These are phyloP conservation scores for Abramis brama DNA, from an alignment of 2,113 vertebrate genomes.

Conservation along the genomic window DNA sequence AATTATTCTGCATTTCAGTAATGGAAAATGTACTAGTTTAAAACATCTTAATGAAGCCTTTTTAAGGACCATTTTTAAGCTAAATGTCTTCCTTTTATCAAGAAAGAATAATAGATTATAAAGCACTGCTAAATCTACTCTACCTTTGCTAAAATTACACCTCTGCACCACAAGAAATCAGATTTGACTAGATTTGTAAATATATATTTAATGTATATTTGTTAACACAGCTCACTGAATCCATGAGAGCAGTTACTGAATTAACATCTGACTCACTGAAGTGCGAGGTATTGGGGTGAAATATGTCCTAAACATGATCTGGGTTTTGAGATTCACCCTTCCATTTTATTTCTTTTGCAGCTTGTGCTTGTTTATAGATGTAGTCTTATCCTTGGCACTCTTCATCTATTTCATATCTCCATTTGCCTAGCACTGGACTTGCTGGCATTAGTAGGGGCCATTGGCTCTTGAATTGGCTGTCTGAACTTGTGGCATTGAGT, in stretches of 20 bases:
- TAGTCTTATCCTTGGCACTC: constrained; percentile 7
- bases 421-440: constrained; percentile 24
- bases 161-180: background rate
- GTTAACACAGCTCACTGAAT: too few species aligned
- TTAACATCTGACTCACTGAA: background rate
- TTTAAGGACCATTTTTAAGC: background rate
- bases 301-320: background rate
- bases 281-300: background rate
- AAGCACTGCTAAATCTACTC: background rate
- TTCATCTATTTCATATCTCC: constrained; percentile 27
- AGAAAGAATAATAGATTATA: background rate
- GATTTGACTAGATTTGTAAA: background rate
- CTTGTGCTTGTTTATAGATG: constrained; percentile 33
- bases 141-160: background rate
- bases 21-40: background rate
- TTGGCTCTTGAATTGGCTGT: constrained; percentile 3
- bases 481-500: constrained; percentile 20
- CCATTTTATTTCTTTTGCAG: constrained; percentile 12
- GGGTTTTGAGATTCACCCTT: background rate
- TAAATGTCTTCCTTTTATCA: background rate
- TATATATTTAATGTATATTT: background rate
- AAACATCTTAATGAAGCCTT: background rate
- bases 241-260: background rate
- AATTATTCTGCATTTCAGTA: background rate
- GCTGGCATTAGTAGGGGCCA: constrained; percentile 3